phyloP scores from a whole-genome alignment of 2,888 invertebrate species.

The Watsonalla cultraria region DNA sequence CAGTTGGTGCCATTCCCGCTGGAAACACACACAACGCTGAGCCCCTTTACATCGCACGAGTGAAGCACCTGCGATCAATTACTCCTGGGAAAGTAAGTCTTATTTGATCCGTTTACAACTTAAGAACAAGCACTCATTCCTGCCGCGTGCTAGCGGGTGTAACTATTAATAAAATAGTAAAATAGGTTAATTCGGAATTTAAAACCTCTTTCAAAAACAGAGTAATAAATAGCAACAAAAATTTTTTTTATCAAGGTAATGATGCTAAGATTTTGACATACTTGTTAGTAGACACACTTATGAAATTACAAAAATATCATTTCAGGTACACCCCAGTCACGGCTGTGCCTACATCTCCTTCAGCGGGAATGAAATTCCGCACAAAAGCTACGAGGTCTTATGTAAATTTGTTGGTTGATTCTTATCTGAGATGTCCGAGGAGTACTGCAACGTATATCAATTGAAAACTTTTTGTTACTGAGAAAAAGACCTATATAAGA shows the following conservation, averaged over 20 bases:
- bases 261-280: too few species aligned
- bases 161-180: too few species aligned
- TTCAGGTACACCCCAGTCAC: slow-evolving; percentile 64
- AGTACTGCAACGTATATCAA: too few species aligned
- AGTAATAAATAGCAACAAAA: too few species aligned
- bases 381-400: slow-evolving; percentile 62
- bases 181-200: too few species aligned
- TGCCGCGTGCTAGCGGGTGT: too few species aligned
- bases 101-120: not conserved
- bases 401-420: slow-evolving; percentile 31
- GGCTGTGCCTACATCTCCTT: slow-evolving; percentile 62
- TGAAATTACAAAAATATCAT: slow-evolving; percentile 1
- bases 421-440: not conserved
- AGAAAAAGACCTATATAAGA: too few species aligned
- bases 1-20: slow-evolving; percentile 71
- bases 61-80: slow-evolving; percentile 65
- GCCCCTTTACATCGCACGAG: slow-evolving; percentile 75
- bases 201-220: too few species aligned
- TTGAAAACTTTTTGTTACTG: too few species aligned
- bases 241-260: too few species aligned
- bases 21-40: slow-evolving; percentile 71
- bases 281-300: not conserved
- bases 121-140: not conserved
- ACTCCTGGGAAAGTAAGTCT: slow-evolving; percentile 77
- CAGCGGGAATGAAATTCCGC: slow-evolving; percentile 51